Conservation (phyloP, 2,113 vertebrate species). For the Alligator sinensis region DNA sequence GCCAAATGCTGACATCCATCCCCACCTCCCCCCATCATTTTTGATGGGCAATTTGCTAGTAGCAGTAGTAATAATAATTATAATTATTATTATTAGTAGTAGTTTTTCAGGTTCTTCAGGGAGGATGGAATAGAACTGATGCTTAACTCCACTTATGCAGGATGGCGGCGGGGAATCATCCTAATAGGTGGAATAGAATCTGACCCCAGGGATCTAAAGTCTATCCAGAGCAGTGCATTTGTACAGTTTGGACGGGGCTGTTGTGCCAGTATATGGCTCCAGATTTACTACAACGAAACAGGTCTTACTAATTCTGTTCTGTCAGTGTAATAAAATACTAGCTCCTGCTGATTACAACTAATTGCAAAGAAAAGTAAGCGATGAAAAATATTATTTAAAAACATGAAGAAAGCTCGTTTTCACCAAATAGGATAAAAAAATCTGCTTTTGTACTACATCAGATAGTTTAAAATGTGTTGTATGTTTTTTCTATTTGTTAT, state of each 20-base stretch:
- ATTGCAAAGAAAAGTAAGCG: neutral
- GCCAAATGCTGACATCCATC: too few relatives aligned
- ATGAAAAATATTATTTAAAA: conserved; percentile 17
- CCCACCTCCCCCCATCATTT: too few relatives aligned
- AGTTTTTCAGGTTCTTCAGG: too few relatives aligned
- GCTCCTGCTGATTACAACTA: conserved; percentile 9
- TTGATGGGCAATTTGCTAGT: too few relatives aligned
- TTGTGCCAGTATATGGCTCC: neutral
- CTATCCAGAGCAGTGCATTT: fast-evolving
- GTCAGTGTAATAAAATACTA: conserved; percentile 22
- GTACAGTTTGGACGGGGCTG: neutral
- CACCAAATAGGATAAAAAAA: neutral
- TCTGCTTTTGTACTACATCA: neutral
- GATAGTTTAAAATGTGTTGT: fast-evolving
- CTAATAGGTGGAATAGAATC: too few relatives aligned
- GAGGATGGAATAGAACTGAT: too few relatives aligned
- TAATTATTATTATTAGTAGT: too few relatives aligned
- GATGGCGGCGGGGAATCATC: too few relatives aligned
- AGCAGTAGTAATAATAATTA: too few relatives aligned
- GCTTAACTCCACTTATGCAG: too few relatives aligned
- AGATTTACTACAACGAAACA: neutral
- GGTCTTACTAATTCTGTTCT: conserved; percentile 4
- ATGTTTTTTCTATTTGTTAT: neutral
- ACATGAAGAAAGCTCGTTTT: neutral
- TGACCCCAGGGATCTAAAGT: neutral